phyloP scores from a whole-genome alignment of 2,797 vertebrate species.

The Falco cherrug region DNA sequence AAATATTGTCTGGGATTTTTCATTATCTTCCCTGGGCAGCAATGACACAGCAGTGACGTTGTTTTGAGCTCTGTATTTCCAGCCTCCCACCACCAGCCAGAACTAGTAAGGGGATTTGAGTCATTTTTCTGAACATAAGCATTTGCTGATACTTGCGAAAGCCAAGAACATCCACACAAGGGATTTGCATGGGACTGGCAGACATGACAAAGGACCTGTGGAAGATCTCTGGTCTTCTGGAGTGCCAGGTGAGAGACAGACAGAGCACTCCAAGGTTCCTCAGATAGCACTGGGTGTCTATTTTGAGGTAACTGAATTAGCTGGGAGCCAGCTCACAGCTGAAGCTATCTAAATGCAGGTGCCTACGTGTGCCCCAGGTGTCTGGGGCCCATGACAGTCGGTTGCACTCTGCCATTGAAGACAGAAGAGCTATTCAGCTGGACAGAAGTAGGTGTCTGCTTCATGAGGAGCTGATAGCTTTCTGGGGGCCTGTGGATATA shows the following conservation, averaged over 20 bases:
- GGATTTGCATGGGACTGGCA: not conserved
- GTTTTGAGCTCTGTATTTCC: not conserved
- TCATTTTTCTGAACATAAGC: not conserved
- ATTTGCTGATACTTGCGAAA: not conserved
- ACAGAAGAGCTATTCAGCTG: not conserved
- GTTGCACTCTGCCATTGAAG: not conserved
- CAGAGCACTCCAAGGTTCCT: not conserved
- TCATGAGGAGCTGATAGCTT: not conserved
- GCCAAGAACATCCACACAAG: not conserved
- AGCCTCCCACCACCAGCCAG: not conserved
- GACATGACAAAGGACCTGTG: not conserved
- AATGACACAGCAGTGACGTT: not conserved
- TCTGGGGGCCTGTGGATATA: not conserved
- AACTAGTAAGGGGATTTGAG: not conserved
- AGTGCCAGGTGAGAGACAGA: not conserved
- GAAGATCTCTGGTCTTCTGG: not conserved
- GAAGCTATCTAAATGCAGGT: not conserved
- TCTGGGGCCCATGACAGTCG: not conserved
- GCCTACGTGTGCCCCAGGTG: not conserved
- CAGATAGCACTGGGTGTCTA: accelerated
- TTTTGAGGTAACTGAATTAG: not conserved
- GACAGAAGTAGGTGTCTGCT: not conserved
- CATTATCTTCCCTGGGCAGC: not conserved
- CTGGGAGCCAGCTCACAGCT: not conserved
- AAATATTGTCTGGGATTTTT: conserved; percentile 20